Evolutionary conservation across 1,140 invertebrate genomes (phyloP), one percentile per base, ranked within the genome.

Genomic region (Danaus melanippus): DNA sequence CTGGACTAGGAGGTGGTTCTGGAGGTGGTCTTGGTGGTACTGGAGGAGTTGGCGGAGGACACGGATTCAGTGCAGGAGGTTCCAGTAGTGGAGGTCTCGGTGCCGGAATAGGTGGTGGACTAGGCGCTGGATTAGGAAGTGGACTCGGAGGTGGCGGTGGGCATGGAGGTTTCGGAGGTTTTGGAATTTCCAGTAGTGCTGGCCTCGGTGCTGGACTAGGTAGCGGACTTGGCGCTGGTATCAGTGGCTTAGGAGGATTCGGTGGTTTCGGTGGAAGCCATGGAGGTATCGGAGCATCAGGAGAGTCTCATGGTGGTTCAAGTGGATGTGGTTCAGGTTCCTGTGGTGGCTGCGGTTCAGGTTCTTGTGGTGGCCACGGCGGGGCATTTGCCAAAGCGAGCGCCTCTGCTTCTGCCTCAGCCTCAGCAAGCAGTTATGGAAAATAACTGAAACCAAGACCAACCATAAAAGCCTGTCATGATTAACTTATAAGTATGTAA

Each of bases 401-500:
- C 42, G 74, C 74, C 10, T 64, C 69, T 43, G 75, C 77, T 10
- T 67, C 67, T 1, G 75, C 74, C 2, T 71, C 72, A 21, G 69
- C 76, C 2, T 69, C 69, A 32, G 68, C 71, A 7, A 57, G 78
- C 9, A 70, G 79, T 44, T 82, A 82, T 45, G 76, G 76, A 50
- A 65, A 67, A 41, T 71, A 53, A 56, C n/a, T 17, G 0, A 5
- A 32, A 8, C 21, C 4, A 32, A 32, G 21, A 7, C 21, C 21
- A 32, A 32, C 6, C 2, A 32, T 32, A 32, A 32, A 32, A 32
- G 1, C 21, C 21, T 32, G 21, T 32, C 21, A 5, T 8, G 21
- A 32, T 7, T 32, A 32, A 32, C 21, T 32, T 32, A 32, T 32
- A 32, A 32, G 21, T 2, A 32, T 32, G 2, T 32, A 32, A 1